These are phyloP conservation scores for Ia io DNA, from an alignment of 2,113 vertebrate genomes.

Conservation along the genomic window DNA sequence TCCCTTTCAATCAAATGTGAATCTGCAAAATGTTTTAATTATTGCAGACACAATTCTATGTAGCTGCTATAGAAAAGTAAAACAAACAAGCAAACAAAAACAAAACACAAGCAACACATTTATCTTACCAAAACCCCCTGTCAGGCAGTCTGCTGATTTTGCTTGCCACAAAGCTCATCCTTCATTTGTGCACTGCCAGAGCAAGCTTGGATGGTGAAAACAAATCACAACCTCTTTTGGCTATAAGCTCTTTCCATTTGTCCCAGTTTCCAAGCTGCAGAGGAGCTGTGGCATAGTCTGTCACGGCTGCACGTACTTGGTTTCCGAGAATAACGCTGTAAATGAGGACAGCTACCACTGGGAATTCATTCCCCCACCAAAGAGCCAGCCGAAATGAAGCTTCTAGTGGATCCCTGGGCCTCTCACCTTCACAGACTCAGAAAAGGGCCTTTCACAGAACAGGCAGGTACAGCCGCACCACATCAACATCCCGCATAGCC, in stretches of 20 bases:
- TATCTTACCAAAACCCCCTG: constrained; percentile 58
- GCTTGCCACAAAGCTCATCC: constrained; percentile 45
- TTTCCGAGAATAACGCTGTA: constrained; percentile 62
- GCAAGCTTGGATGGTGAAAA: constrained; percentile 31
- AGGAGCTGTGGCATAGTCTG: constrained; percentile 60
- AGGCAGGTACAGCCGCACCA: constrained; percentile 81
- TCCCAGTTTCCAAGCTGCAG: constrained; percentile 64
- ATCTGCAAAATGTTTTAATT: constrained; percentile 71
- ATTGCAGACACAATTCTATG: constrained; percentile 43
- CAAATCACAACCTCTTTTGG: constrained; percentile 61
- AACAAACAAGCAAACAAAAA: background rate
- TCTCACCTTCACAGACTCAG: constrained; percentile 81
- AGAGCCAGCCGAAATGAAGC: background rate
- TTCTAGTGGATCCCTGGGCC: background rate
- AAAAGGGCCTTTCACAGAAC: constrained; percentile 73
- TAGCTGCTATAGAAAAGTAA: constrained; percentile 37
- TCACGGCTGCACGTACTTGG: constrained; percentile 34
- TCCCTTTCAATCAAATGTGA: constrained; percentile 47
- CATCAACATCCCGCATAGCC: constrained; percentile 73
- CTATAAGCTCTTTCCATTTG: constrained; percentile 62
- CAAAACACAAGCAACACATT: constrained; percentile 38
- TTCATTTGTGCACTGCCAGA: constrained; percentile 39
- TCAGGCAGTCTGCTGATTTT: constrained; percentile 53
- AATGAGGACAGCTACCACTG: constrained; percentile 70
- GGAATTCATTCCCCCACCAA: constrained; percentile 51